These are phyloP conservation scores for Strix aluco DNA, from an alignment of 2,113 vertebrate species.

Conservation along the genomic window DNA sequence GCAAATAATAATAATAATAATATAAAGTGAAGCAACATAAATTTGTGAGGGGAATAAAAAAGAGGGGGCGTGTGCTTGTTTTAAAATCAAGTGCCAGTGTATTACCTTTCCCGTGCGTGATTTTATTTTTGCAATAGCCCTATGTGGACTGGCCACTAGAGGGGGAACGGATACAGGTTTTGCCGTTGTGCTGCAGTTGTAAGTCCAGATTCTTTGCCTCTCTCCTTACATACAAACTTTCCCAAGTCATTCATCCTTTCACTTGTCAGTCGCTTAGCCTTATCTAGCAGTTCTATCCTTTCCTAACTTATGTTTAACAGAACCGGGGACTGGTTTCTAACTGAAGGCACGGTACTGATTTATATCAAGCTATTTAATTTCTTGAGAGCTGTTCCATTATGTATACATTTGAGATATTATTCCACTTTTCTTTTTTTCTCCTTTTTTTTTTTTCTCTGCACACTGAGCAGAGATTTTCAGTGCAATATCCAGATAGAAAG, in stretches of 20 bases:
- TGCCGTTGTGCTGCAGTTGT: neutral
- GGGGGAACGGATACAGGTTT: conserved; percentile 41
- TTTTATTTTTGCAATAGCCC: neutral
- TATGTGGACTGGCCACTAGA: conserved; percentile 37
- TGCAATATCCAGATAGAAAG: neutral
- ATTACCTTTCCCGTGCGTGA: neutral
- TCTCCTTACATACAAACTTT: neutral
- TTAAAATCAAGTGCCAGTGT: rapidly evolving
- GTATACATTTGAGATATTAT: neutral
- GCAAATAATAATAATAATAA: neutral
- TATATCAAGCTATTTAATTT: neutral
- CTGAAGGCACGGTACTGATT: neutral
- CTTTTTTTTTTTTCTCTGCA: too few species aligned
- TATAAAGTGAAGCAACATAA: neutral
- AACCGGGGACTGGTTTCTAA: neutral
- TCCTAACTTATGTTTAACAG: neutral
- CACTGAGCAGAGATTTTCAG: neutral
- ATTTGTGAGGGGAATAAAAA: neutral
- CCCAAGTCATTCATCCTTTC: neutral
- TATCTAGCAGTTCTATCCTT: neutral
- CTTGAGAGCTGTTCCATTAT: neutral
- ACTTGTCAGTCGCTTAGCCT: neutral
- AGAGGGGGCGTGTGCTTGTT: rapidly evolving
- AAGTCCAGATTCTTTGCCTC: neutral
- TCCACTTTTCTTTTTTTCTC: neutral